Conservation (phyloP, 1,140 invertebrate genomes). For the Musca domestica region DNA sequence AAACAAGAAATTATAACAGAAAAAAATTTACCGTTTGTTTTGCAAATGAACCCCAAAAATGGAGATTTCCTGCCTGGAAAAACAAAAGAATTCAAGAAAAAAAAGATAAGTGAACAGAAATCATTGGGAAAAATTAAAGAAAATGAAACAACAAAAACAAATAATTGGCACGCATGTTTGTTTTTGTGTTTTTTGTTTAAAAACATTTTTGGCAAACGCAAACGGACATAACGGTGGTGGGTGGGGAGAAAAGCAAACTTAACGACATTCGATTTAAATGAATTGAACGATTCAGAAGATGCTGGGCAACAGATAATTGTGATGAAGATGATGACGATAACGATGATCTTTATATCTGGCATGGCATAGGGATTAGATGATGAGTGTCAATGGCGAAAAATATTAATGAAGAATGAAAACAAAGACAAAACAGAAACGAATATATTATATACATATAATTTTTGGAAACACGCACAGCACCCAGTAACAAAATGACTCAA, state of each 20-base stretch:
- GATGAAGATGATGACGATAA: too few species aligned
- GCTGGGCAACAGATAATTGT: too few species aligned
- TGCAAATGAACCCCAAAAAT: constrained; percentile 54
- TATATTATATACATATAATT: too few species aligned
- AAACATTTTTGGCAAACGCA: neutral
- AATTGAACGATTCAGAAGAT: too few species aligned
- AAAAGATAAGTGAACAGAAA: constrained; percentile 24
- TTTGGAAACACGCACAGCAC: too few species aligned
- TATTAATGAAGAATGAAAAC: too few species aligned
- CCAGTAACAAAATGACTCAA: neutral
- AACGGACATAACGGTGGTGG: neutral
- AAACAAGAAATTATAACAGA: constrained; percentile 7
- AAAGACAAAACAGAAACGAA: too few species aligned
- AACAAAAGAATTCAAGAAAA: constrained; percentile 31
- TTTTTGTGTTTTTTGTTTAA: too few species aligned
- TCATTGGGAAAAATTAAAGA: neutral
- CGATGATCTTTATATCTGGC: too few species aligned
- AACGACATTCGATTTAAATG: neutral
- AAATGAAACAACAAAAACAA: constrained; percentile 1
- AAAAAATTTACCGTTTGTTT: constrained; percentile 52
- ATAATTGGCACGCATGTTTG: neutral
- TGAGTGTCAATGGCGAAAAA: too few species aligned
- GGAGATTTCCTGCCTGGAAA: constrained; percentile 53
- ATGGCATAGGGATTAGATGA: too few species aligned
- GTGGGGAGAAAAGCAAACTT: neutral